Percentiles rank a stretch among this genome's conserved stretches.
Conservation (phyloP, 1,140 invertebrate species). For the Trinorchestia longiramus region DNA sequence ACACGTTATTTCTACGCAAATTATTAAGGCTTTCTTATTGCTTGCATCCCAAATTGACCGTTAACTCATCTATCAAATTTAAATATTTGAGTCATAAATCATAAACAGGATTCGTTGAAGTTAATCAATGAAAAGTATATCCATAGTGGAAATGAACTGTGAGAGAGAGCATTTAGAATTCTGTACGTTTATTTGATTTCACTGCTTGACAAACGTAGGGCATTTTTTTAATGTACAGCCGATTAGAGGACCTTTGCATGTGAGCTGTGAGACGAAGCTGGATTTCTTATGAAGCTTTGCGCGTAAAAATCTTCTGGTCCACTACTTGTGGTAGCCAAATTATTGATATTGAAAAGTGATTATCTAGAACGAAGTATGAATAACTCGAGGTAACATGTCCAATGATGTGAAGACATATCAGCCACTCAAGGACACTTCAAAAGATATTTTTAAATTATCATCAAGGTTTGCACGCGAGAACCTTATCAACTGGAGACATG, state of each 20-base stretch:
- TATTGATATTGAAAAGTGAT: background rate
- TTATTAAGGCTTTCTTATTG: no score
- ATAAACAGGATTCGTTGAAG: background rate
- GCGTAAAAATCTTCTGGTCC: background rate
- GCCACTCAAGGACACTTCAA: background rate
- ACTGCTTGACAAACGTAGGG: background rate
- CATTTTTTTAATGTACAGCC: background rate
- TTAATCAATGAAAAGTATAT: background rate
- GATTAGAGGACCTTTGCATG: background rate
- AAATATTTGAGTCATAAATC: no score
- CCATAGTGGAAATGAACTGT: background rate
- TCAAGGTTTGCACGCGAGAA: background rate
- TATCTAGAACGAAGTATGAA: background rate
- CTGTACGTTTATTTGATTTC: background rate
- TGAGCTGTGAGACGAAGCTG: background rate
- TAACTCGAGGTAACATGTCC: background rate
- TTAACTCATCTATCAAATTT: no score
- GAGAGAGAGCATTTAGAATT: background rate
- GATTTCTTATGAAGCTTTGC: background rate
- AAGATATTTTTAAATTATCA: background rate
- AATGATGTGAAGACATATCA: background rate
- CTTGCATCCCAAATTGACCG: no score
- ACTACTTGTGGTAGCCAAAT: no score
- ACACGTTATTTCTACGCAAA: no score
- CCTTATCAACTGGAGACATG: background rate